Evolutionary conservation across 1,140 invertebrate genomes (phyloP), one percentile per base, ranked within the genome.

Genomic region (Pseudomyrmex cubaensis): DNA sequence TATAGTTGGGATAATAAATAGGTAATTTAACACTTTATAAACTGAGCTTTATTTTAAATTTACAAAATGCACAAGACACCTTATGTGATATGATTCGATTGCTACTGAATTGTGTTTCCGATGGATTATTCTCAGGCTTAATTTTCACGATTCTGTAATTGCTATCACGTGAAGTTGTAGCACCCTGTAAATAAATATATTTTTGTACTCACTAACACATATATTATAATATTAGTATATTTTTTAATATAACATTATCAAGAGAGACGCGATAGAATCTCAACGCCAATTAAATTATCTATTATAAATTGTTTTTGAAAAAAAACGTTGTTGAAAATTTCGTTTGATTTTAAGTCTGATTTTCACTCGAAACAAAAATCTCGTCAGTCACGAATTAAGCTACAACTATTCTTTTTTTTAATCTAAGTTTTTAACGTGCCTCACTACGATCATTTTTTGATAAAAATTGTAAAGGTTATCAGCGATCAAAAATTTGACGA

Each of bases 41-140:
- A 15, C 9, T 66, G 2, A 44, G 13, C 35, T 64, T 50, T 50
- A 59, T 67, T 52, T 56, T 20, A 10, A 76, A 77, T 22, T 35
- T 7, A 63, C n/a, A 48, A 48, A 74, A 35, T 15, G 50, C 50
- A 54, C 9, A 50, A 66, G 17, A 15, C 83, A 94, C 94, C 90
- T 96, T 97, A 13, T 96, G 96, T 0, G 96, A 96, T 82, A 95
- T 95, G 78, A 97, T 95, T 48, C 94, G 95, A 91, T 97, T 97
- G 85, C 85, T 85, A 57, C 92, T 85, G 87, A 91, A 94, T 64
- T 72, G 74, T 20, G 88, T 95, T 93, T 92, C 92, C 93, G 70
- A 90, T 88, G 72, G 87, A 64, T 94, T 93, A 59, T 95, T 94
- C 9, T 94, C 89, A 20, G 94, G 93, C 15, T 95, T 95, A 66